Evolutionary conservation across 35 echinoderm and acorn worm genomes (phyloP), one percentile per base, ranked within the genome.

Genomic region (Apostichopus parvimensis): DNA sequence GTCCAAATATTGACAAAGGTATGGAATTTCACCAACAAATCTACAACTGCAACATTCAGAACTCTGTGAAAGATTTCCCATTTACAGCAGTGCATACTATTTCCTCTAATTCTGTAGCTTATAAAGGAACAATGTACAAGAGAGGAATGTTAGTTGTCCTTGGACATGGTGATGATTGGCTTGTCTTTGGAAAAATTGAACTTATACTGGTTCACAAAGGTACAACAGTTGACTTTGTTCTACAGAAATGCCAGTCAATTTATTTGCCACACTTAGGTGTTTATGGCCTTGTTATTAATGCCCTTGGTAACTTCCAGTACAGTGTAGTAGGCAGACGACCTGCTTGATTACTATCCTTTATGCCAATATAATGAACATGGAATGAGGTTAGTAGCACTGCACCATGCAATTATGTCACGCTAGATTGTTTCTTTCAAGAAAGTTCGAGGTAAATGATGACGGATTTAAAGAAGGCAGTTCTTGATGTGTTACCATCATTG

Each of bases 341-440:
- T 87, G 57, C 22, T 87, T 6, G 56, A 87, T 61, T 45, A 87
- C 22, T 45, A 87, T 6, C 83, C 83, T 24, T 65, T 87, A 64
- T 87, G 5, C 5, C 2, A 23, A 20, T 87, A 87, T 28, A 64
- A 60, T 13, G 6, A 64, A 6, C 57, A 22, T 23, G 83, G 83
- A 64, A 11, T 87, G 83, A 87, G 54, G 15, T 4, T 84, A 53
- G 11, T 84, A 5, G 23, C n/a, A 56, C 12, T 84, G 81, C 52
- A 84, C 11, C 54, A 54, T 84, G 52, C 45, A 25, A 25, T 25
- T 25, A 25, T 25, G 24, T 25, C 24, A 25, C 24, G 24, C 24
- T 25, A 25, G 54, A 84, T 53, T 54, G 14, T 54, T 84, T 78
- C 13, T 78, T n/a, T 22, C 17, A 4, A 26, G 9, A 2, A 78